Conservation (phyloP, 1,140 invertebrate species). For the Alviniconcha marisindica region DNA sequence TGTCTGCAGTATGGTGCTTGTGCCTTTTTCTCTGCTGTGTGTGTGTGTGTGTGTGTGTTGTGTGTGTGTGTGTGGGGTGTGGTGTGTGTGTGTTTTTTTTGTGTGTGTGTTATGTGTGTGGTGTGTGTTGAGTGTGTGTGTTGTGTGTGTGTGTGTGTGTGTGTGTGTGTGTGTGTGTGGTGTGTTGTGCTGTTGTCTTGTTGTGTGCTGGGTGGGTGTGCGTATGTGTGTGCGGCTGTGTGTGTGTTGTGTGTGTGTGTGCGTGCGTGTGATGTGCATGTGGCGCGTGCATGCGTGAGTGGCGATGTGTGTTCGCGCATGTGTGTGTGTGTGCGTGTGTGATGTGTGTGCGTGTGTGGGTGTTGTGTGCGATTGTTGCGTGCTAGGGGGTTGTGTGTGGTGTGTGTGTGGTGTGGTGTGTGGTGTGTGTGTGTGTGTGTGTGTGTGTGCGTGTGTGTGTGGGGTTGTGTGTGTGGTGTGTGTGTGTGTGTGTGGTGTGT, state of each 20-base stretch:
- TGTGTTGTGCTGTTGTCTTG: no score
- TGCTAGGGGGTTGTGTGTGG: background rate
- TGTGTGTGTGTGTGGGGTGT: no score
- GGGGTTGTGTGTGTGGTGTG: background rate
- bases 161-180: no score
- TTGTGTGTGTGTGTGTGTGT: no score
- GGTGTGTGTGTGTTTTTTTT: no score
- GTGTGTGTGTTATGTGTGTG: no score
- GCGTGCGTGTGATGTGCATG: background rate
- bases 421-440: background rate
- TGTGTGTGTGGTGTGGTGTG: background rate
- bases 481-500: background rate
- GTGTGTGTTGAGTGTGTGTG: no score
- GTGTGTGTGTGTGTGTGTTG: no score
- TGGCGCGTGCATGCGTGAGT: background rate
- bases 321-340: background rate
- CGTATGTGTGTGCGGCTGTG: background rate
- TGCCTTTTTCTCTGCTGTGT: no score
- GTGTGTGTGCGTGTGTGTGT: background rate
- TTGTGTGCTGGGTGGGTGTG: no score
- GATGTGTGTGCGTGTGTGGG: slow-evolving; percentile 2
- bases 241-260: slow-evolving; percentile 1
- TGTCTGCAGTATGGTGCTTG: no score
- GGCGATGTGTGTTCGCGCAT: background rate
- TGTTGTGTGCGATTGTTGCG: background rate